Evolutionary conservation across 2,888 invertebrate genomes (phyloP), one percentile per base, ranked within the genome.

Genomic region (Rotaria sp.): DNA sequence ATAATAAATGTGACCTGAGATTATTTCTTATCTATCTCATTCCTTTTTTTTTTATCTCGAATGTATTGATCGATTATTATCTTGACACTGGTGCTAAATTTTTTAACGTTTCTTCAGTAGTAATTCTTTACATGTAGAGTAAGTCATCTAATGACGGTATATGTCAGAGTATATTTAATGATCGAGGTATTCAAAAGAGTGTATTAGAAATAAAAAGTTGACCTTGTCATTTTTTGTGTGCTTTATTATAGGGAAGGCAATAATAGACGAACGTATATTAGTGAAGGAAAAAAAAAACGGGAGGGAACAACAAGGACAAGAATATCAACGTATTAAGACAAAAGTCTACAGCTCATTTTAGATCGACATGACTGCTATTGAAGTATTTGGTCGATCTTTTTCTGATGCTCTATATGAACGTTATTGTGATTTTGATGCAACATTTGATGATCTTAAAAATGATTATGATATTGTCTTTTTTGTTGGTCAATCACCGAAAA

Each of bases 351-450:
- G 15, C 15, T 35, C 38, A 67, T 67, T 67, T 38, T 30, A 67
- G 67, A 67, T 67, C 21, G 8, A 67, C 15, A 80, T 80, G 80
- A 45, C 45, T 80, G n/a, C 45, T 45, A 45, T 45, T 13, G 45
- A 41, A 13, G 38, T n/a, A 45, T 13, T n/a, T 0, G 45, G 45
- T 45, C 80, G 80, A 26, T 80, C 80, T 4, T 80, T 80, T 80
- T 80, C 80, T n/a, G 80, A 80, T 80, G 80, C 80, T 7, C 80
- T 80, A 0, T 45, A 80, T 45, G 80, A 80, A 80, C 80, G 80
- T n/a, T 80, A 80, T 80, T 80, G 80, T 45, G 80, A 80, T 80
- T 80, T 80, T 18, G 80, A 80, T 45, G 18, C 80, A 45, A 45
- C 80, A 80, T 80, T 41, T 41, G 80, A 80, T 18, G 45, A 80